These are phyloP conservation scores for Nematopogon swammerdamellus DNA, from an alignment of 2,888 invertebrate species.

Conservation along the genomic window DNA sequence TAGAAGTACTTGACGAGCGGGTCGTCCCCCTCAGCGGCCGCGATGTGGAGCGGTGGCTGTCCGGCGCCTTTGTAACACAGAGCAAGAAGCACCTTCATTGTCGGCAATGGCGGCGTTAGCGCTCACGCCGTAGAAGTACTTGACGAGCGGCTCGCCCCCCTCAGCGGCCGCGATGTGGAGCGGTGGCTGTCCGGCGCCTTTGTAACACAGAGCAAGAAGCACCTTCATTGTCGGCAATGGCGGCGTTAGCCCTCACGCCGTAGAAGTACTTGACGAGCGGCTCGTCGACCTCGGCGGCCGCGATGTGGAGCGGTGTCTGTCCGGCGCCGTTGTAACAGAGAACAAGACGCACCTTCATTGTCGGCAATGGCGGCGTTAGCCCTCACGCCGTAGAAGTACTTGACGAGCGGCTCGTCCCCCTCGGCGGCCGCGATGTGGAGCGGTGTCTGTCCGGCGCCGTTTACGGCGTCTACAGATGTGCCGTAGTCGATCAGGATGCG, in stretches of 20 bases:
- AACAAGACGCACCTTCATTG: conserved; percentile 87
- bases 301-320: conserved; percentile 92
- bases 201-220: no score
- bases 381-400: conserved; percentile 91
- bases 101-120: no score
- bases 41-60: no score
- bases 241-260: conserved; percentile 90
- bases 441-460: conserved; percentile 92
- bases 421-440: conserved; percentile 94
- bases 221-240: conserved; percentile 91
- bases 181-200: no score
- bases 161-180: no score
- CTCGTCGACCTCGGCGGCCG: conserved; percentile 95
- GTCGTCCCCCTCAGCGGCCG: conserved; percentile 94
- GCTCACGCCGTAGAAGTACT: conserved; percentile 93
- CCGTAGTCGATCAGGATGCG: conserved; percentile 91
- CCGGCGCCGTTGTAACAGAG: no score
- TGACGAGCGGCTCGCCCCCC: conserved; percentile 92
- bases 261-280: conserved; percentile 93
- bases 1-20: conserved; percentile 93
- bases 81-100: conserved; percentile 66
- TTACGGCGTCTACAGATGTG: conserved; percentile 87
- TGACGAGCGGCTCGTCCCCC: conserved; percentile 92
- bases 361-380: conserved; percentile 94
- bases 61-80: no score